A percentile compares a stretch with the other conserved stretches of the same genome.
phyloP scores from a whole-genome alignment of 1,140 invertebrate genomes.

The Trigoniulus corallinus region DNA sequence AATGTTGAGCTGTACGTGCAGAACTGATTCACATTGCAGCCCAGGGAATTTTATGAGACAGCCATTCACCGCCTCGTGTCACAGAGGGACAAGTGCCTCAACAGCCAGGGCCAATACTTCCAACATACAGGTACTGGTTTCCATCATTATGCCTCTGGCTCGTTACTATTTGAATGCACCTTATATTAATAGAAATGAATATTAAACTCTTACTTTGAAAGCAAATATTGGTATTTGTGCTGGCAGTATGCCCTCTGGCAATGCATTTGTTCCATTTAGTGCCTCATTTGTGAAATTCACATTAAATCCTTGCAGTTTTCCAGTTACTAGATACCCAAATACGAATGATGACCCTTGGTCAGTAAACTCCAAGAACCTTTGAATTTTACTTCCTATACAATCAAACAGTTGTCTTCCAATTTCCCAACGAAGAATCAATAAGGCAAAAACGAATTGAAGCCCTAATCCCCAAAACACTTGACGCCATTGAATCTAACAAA shows the following conservation, averaged over 20 bases:
- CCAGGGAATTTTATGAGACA: no score
- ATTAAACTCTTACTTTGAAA: slow-evolving; percentile 13
- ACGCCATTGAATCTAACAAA: slow-evolving; percentile 47
- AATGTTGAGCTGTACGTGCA: no score
- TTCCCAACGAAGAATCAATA: slow-evolving; percentile 69
- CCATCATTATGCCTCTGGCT: no score
- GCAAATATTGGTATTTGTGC: slow-evolving; percentile 18
- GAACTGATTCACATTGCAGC: no score
- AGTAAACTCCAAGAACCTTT: slow-evolving; percentile 60
- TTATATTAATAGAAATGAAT: no score
- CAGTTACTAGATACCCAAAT: slow-evolving; percentile 53
- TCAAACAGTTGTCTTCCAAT: slow-evolving; percentile 55
- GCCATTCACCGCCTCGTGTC: no score
- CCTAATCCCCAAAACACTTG: slow-evolving; percentile 59
- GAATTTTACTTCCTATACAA: slow-evolving; percentile 52
- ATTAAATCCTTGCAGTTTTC: slow-evolving; percentile 16
- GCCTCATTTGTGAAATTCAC: not conserved
- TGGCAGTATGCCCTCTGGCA: slow-evolving; percentile 13
- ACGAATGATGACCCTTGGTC: slow-evolving; percentile 65
- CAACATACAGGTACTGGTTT: no score
- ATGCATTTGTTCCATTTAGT: not conserved
- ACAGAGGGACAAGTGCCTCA: no score
- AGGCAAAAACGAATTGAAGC: slow-evolving; percentile 69
- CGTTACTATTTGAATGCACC: no score
- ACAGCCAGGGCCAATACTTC: no score